Conservation (phyloP, 1,140 invertebrate genomes). For the Heliconius congener region DNA sequence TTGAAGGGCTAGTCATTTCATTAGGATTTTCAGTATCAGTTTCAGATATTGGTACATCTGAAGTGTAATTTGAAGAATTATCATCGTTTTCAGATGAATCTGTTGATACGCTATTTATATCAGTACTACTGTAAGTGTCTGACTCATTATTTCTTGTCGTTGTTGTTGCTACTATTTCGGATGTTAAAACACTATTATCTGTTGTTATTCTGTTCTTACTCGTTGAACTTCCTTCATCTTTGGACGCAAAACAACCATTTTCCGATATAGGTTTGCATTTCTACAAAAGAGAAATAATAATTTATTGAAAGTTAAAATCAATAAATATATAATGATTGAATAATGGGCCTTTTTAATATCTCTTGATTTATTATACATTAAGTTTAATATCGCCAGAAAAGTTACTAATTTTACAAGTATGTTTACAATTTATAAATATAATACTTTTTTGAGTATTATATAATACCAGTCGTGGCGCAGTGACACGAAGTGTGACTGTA, state of each 20-base stretch:
- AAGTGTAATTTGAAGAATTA: not conserved
- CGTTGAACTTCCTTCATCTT: constrained; percentile 8
- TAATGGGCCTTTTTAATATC: too few relatives aligned
- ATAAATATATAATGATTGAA: too few relatives aligned
- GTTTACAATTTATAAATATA: too few relatives aligned
- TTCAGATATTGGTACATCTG: not conserved
- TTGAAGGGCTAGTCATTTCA: not conserved
- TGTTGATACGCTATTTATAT: not conserved
- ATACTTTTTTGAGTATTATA: too few relatives aligned
- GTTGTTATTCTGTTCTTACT: constrained; percentile 18
- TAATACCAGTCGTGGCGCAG: too few relatives aligned
- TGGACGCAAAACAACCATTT: constrained; percentile 44
- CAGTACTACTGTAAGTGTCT: constrained; percentile 10
- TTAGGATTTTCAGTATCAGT: not conserved
- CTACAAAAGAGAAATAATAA: not conserved
- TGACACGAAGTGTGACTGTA: too few relatives aligned
- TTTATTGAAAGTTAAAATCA: too few relatives aligned
- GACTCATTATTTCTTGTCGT: constrained; percentile 19
- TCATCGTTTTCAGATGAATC: not conserved
- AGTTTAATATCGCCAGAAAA: too few relatives aligned
- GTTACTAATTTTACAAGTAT: too few relatives aligned
- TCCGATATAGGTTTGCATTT: constrained; percentile 42
- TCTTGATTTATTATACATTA: too few relatives aligned
- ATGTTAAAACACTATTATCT: not conserved
- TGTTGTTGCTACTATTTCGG: not conserved